phyloP scores from a whole-genome alignment of 2,888 invertebrate species.

The Pollenia amentaria region DNA sequence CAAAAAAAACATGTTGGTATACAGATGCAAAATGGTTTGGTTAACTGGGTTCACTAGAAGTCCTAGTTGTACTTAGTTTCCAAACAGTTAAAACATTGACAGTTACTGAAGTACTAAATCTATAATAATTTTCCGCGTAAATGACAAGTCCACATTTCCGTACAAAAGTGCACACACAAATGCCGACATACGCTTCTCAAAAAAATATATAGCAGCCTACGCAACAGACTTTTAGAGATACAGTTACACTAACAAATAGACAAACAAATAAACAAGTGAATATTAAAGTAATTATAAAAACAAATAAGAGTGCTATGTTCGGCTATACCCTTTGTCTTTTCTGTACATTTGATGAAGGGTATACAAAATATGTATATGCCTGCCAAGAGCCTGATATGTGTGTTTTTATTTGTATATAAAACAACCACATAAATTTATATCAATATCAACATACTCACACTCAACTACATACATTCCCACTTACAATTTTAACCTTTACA shows the following conservation, averaged over 20 bases:
- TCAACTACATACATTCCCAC: neutral
- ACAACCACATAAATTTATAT: constrained; percentile 5
- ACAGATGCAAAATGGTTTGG: constrained; percentile 60
- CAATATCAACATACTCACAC: constrained; percentile 17
- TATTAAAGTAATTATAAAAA: no score
- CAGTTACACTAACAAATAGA: neutral
- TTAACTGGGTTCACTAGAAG: neutral
- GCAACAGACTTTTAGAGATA: neutral
- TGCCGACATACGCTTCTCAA: no score
- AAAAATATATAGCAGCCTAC: neutral
- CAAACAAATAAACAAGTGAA: neutral
- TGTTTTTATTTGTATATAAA: neutral
- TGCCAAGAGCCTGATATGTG: neutral
- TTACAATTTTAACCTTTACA: constrained; percentile 6
- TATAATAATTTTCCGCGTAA: constrained; percentile 62
- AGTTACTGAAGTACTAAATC: constrained; percentile 37
- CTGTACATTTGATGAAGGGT: no score
- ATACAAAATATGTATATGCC: neutral
- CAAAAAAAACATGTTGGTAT: constrained; percentile 43
- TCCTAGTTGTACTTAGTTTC: neutral
- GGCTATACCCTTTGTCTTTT: no score
- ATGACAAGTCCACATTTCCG: constrained; percentile 49
- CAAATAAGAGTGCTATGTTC: no score
- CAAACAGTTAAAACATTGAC: constrained; percentile 7
- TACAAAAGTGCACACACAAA: neutral